Evolutionary conservation across 2,888 invertebrate species (phyloP).

Genomic region (Lithosia quadra): DNA sequence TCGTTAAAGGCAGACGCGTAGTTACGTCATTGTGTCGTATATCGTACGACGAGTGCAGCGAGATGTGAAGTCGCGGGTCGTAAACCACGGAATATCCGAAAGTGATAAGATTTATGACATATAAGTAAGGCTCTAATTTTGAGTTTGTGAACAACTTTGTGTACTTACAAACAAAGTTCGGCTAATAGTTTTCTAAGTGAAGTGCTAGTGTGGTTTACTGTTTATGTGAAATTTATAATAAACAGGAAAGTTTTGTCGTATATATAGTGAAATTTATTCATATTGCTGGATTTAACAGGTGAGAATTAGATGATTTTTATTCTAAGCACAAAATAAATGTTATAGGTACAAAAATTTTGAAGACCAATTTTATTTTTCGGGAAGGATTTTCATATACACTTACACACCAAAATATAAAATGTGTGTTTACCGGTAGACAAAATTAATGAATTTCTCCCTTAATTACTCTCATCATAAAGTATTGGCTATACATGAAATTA

Average conservation of each 20-base stretch:
- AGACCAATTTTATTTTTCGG: background rate
- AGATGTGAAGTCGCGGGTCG: constrained; percentile 45
- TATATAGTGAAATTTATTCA: constrained; percentile 34
- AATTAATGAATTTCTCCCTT: background rate
- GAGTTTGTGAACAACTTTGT: constrained; percentile 51
- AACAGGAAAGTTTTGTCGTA: constrained; percentile 36
- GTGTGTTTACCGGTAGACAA: background rate
- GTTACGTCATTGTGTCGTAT: constrained; percentile 27
- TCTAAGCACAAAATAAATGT: background rate
- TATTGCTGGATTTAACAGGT: constrained; percentile 49
- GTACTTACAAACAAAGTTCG: constrained; percentile 46
- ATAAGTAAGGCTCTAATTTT: constrained; percentile 29
- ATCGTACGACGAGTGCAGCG: constrained; percentile 44
- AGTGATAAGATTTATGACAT: constrained; percentile 52
- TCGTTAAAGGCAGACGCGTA: constrained; percentile 40
- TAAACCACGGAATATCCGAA: constrained; percentile 42
- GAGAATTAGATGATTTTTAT: constrained; percentile 22
- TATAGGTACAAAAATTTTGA: background rate
- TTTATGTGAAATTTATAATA: constrained; percentile 44
- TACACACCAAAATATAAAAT: background rate
- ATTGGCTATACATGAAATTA: background rate
- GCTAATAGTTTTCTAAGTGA: constrained; percentile 48
- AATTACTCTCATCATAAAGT: background rate
- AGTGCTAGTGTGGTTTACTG: constrained; percentile 50
- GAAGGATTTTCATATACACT: background rate